A percentile compares a stretch with the other conserved stretches of the same genome.
Conservation (phyloP, 2,797 vertebrate genomes). For the Morus bassanus region DNA sequence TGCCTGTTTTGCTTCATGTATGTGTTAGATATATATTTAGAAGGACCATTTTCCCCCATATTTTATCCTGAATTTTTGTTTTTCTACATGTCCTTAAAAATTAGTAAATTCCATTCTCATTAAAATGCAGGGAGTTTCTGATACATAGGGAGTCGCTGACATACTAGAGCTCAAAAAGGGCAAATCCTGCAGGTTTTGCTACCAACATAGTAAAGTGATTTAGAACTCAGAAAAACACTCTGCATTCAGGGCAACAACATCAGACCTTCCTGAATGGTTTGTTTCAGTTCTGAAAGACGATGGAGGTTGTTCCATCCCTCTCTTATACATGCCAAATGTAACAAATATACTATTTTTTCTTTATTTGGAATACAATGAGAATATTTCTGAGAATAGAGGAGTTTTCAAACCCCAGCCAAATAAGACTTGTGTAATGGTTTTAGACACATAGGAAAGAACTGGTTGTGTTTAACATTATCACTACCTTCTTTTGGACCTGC, state of each 20-base stretch:
- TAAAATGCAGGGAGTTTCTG: not conserved
- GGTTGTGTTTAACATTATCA: not conserved
- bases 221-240: not conserved
- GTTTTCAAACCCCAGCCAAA: not conserved
- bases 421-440: not conserved
- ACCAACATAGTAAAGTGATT: not conserved
- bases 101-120: not conserved
- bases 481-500: not conserved
- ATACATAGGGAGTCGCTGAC: not conserved
- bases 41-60: fast-evolving
- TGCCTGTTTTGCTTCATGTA: not conserved
- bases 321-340: not conserved
- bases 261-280: not conserved
- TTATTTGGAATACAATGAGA: not conserved
- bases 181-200: not conserved
- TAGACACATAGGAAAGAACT: not conserved
- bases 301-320: not conserved
- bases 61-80: not conserved
- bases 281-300: not conserved
- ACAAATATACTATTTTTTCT: not conserved
- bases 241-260: not conserved
- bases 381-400: not conserved
- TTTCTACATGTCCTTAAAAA: not conserved
- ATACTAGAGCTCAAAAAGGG: not conserved
- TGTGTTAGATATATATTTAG: not conserved